Base-by-base conservation (phyloP, 2,888 invertebrate genomes). In the Philhelius pedissequus region DNA sequence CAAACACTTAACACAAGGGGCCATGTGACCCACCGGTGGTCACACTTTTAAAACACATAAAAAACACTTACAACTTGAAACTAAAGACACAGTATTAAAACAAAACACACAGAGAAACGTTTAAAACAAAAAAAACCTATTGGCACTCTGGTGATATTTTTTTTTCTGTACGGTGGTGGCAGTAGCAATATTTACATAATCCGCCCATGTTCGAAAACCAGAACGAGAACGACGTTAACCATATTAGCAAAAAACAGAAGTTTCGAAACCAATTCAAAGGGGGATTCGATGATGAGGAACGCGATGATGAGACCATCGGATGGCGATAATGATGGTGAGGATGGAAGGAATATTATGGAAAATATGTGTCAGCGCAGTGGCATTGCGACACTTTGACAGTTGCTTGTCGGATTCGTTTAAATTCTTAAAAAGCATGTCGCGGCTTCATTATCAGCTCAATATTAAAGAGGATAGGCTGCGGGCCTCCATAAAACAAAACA, bases 321-420 rank as follows among this genome's bases (percentile, higher is more conserved):
- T 56, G 62, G 62, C 43, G 69, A 74, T 70, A 78, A 78, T 83
- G 82, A 73, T 78, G 68, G 32, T 74, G 73, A 69, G 40, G 73
- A 73, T 56, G 69, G 69, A 45, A 64, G 64, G 48, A 70, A 74
- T 73, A 83, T 83, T 78, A 74, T 56, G 83, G 74, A 79, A 69
- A 64, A 70, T 74, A 52, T 74, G 38, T 79, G 79, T 69, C 83
- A 77, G 71, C 15, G 18, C 43, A 32, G 18, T 76, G 60, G 50
- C 32, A 70, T 43, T 54, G 66, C 66, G 58, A 70, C 70, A 52
- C 43, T 77, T 66, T 73, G 82, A 68, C 82, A 77, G 64, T 56
- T 74, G 48, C 74, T 74, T 70, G 64, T 79, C 74, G 74, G 48
- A 25, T 68, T 71, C 66, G 64, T 69, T 73, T 58, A 71, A 77